Evolutionary conservation across 2,113 vertebrate species (phyloP).

Genomic region (Hippocampus comes): DNA sequence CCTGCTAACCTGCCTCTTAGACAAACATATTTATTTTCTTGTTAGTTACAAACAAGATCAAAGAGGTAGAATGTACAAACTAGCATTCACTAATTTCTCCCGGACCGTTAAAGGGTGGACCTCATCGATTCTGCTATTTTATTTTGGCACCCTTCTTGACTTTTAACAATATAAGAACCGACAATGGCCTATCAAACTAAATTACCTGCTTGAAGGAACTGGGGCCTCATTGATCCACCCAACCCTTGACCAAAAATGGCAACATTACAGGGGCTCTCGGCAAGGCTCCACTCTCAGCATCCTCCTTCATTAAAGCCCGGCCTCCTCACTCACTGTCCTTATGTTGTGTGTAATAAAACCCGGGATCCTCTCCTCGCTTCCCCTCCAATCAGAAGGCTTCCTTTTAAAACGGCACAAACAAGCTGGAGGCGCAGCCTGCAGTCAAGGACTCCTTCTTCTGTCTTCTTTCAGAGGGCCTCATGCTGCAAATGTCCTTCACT

Average conservation of each 20-base stretch:
- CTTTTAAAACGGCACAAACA: slow-evolving; percentile 54
- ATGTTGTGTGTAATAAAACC: slow-evolving; percentile 36
- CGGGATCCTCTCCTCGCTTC: slow-evolving; percentile 18
- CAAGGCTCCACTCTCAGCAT: slow-evolving; percentile 40
- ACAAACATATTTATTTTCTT: no score
- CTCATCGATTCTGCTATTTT: no score
- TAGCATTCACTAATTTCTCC: no score
- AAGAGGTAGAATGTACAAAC: no score
- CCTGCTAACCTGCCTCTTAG: no score
- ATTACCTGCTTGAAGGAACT: neutral
- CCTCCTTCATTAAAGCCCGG: slow-evolving; percentile 47
- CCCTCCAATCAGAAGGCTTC: slow-evolving; percentile 18
- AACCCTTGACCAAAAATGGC: slow-evolving; percentile 17
- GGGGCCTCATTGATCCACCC: slow-evolving; percentile 7
- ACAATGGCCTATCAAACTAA: neutral
- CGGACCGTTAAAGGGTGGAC: no score
- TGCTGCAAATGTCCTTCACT: slow-evolving; percentile 25
- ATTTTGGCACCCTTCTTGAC: neutral
- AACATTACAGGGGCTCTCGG: slow-evolving; percentile 31
- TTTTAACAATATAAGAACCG: neutral
- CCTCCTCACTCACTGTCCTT: neutral
- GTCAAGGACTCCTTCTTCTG: slow-evolving; percentile 63
- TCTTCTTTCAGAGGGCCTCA: slow-evolving; percentile 44
- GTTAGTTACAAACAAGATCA: no score
- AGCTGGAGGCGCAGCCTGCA: slow-evolving; percentile 52